Percentiles rank a stretch among this genome's conserved stretches.
phyloP scores from a whole-genome alignment of 1,140 invertebrate species.

The Schmidtea mediterranea region DNA sequence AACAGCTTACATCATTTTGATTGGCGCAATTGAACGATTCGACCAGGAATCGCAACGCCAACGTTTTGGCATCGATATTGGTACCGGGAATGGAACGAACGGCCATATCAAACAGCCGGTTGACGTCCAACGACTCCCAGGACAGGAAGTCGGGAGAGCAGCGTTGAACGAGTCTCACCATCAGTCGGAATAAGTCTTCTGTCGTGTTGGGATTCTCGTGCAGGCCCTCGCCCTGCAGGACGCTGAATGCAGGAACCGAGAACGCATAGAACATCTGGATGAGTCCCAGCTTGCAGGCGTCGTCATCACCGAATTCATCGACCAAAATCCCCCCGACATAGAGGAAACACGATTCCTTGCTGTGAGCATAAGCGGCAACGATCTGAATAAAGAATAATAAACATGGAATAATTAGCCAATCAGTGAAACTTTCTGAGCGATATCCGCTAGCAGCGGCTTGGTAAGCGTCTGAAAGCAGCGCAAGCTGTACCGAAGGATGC shows the following conservation, averaged over 20 bases:
- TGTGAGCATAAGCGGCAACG: constrained; percentile 45
- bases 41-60: constrained; percentile 65
- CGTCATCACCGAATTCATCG: constrained; percentile 37
- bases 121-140: constrained; percentile 38
- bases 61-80: constrained; percentile 75
- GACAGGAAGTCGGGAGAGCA: constrained; percentile 50
- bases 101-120: constrained; percentile 51
- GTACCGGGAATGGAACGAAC: constrained; percentile 43
- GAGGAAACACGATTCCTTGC: constrained; percentile 71
- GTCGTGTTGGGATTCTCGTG: constrained; percentile 80
- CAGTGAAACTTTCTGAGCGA: constrained; percentile 42
- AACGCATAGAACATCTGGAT: constrained; percentile 35
- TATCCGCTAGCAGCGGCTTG: constrained; percentile 42
- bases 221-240: constrained; percentile 43
- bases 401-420: not conserved
- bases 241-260: constrained; percentile 49
- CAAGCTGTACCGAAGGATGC: constrained; percentile 42
- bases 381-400: constrained; percentile 34
- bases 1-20: not conserved
- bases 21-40: not conserved
- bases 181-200: constrained; percentile 74
- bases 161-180: constrained; percentile 54
- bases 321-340: constrained; percentile 79
- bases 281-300: not conserved
- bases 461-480: constrained; percentile 53